phyloP scores from a whole-genome alignment of 2,888 invertebrate genomes.

The Abrostola triplasia region DNA sequence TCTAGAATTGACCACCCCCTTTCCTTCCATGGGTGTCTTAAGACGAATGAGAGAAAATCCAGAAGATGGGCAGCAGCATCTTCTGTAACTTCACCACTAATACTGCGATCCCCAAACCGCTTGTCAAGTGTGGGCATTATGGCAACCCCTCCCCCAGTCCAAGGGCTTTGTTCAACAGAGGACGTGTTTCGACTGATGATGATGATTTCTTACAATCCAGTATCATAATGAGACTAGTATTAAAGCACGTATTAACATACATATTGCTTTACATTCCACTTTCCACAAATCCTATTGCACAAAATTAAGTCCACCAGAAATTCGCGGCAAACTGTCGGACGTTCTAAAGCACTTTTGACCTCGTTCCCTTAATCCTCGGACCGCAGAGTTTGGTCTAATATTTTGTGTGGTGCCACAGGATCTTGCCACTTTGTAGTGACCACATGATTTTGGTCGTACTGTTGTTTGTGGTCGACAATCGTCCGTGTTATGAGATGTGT shows the following conservation, averaged over 20 bases:
- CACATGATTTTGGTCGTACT: constrained; percentile 63
- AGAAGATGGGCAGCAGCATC: no score
- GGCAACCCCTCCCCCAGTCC: no score
- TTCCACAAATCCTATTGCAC: constrained; percentile 33
- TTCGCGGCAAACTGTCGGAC: constrained; percentile 36
- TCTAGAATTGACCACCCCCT: no score
- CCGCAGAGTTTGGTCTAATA: constrained; percentile 41
- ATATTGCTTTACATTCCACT: constrained; percentile 40
- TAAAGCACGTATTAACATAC: not conserved
- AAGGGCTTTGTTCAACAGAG: no score
- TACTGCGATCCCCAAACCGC: no score
- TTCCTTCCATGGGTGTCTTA: no score
- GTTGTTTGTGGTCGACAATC: constrained; percentile 59
- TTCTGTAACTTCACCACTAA: no score
- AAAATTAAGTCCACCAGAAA: constrained; percentile 45
- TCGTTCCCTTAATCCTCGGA: constrained; percentile 33
- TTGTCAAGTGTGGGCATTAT: no score
- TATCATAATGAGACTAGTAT: not conserved
- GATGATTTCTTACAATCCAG: no score
- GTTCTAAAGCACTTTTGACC: constrained; percentile 40
- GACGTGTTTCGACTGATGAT: no score
- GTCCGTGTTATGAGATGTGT: constrained; percentile 42
- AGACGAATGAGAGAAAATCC: no score
- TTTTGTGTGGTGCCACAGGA: constrained; percentile 63
- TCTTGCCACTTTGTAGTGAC: constrained; percentile 66